Evolutionary conservation across 1,140 invertebrate genomes (phyloP), one percentile per base, ranked within the genome.

Genomic region (Micrasema longulum): DNA sequence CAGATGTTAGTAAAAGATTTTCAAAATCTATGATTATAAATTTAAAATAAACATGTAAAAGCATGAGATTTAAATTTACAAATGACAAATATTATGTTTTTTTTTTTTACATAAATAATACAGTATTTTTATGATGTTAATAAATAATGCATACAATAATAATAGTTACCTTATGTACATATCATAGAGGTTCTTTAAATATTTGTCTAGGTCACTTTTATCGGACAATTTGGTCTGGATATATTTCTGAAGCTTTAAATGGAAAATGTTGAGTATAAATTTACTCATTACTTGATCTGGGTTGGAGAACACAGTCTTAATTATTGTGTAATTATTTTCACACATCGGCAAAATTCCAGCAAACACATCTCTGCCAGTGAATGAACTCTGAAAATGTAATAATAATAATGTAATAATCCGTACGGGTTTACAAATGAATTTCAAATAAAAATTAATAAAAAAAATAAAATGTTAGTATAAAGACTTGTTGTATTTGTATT

Each of bases 261-360:
- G 95, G 83, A 97, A 99, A 69, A 99, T 95, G 79, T 98, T 98
- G 1, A 99, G 85, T 31, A 99, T 93, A 86, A 99, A 97, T 85
- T 99, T 99, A 38, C 93, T 92, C 95, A 99, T 99, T 0, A 99
- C 96, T 88, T 97, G 94, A 74, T 98, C 94, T 0, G 97, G 95
- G 85, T 97, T 97, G n/a, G 90, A 91, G 79, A 99, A 99, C 0
- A 99, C 97, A 82, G 93, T 90, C 79, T 92, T 91, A 71, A 99
- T 96, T 1, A 98, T 89, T 69, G 90, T 88, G 79, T 96, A 92
- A 79, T 96, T 97, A 77, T 92, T 92, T 75, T 92, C 90, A 84
- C 97, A 99, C 73, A 99, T 86, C 16, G 95, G 93, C 64, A 97
- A 87, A 6, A 99, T 92, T 76, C 98, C 93, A 65, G 90, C 89